A percentile compares a stretch with the other conserved stretches of the same genome.
Evolutionary conservation across 2,888 invertebrate genomes (phyloP).

Genomic region (Dinocampus coccinellae): DNA sequence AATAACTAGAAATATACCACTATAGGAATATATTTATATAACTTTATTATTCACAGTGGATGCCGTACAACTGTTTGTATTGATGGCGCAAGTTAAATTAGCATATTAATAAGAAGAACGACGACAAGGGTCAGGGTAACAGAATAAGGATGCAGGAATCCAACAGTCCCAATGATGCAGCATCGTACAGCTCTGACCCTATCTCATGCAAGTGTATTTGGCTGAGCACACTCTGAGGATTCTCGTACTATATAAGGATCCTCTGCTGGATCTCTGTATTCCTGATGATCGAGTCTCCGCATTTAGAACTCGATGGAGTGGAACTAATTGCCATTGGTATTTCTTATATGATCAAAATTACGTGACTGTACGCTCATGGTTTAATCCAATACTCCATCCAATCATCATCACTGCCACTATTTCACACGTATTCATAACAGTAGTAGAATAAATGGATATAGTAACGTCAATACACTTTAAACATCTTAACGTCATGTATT

Average conservation of each 20-base stretch:
- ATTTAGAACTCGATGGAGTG: slow-evolving; percentile 69
- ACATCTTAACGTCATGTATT: no score
- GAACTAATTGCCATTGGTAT: slow-evolving; percentile 62
- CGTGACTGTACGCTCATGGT: no score
- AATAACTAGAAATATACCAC: no score
- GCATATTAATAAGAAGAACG: slow-evolving; percentile 69
- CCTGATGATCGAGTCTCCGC: slow-evolving; percentile 66
- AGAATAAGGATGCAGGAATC: slow-evolving; percentile 63
- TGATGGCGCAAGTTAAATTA: slow-evolving; percentile 54
- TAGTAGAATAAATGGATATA: no score
- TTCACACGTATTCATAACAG: no score
- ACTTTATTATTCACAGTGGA: not conserved
- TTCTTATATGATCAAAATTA: no score
- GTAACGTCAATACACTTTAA: no score
- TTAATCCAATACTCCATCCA: no score
- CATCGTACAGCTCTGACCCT: no score
- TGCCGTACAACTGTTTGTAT: not conserved
- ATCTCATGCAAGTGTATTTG: not conserved
- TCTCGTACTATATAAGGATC: no score
- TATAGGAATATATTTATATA: no score
- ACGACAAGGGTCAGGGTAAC: slow-evolving; percentile 68
- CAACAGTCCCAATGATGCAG: slow-evolving; percentile 8
- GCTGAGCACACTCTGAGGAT: slow-evolving; percentile 53
- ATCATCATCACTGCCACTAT: no score
- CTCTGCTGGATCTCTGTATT: slow-evolving; percentile 60